Conservation (phyloP, 2,113 vertebrate species). For the Egretta garzetta region DNA sequence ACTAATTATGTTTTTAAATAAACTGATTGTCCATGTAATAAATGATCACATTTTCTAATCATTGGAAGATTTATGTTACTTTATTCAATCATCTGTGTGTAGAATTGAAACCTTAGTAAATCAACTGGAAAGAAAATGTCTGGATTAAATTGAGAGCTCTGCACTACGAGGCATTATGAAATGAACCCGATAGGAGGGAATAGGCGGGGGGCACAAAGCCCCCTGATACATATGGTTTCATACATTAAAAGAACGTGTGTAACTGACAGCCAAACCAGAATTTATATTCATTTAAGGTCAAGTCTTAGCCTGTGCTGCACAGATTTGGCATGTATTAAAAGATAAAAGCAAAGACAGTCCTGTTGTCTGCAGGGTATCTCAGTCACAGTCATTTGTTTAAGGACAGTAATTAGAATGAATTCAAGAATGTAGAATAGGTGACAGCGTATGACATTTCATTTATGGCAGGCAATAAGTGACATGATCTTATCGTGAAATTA, state of each 20-base stretch:
- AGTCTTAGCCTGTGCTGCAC: background rate
- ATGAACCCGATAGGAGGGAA: background rate
- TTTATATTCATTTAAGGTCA: background rate
- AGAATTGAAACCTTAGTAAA: constrained; percentile 53
- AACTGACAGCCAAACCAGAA: background rate
- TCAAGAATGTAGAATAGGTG: constrained; percentile 23
- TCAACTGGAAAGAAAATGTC: constrained; percentile 30
- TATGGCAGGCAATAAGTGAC: background rate
- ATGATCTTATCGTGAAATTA: constrained; percentile 49
- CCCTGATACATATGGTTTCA: background rate
- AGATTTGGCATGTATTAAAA: background rate
- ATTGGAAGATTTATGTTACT: constrained; percentile 59
- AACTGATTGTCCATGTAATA: constrained; percentile 69
- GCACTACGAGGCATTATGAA: background rate
- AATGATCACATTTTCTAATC: constrained; percentile 67
- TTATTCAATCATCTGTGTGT: constrained; percentile 30
- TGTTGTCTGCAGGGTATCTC: background rate
- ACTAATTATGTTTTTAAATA: constrained; percentile 73
- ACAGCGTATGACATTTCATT: constrained; percentile 31
- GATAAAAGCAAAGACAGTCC: constrained; percentile 3
- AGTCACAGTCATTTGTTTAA: background rate
- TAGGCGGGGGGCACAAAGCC: background rate
- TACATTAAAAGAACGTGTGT: background rate
- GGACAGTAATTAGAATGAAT: constrained; percentile 28
- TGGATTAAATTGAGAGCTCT: constrained; percentile 24